phyloP scores from a whole-genome alignment of 2,888 invertebrate genomes.

The Isoperla grammatica region DNA sequence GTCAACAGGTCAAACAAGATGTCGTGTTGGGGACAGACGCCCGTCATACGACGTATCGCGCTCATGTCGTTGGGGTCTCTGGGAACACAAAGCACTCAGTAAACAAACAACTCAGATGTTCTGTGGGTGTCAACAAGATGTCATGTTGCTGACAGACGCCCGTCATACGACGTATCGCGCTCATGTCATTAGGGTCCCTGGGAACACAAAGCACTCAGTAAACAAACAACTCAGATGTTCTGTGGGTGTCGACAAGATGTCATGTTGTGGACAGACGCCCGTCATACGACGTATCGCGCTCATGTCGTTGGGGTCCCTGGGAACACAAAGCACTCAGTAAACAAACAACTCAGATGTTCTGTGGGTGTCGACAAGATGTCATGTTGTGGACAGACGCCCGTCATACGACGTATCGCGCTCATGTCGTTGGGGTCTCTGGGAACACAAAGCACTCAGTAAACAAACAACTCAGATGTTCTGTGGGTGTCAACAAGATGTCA shows the following conservation, averaged over 20 bases:
- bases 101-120: too few species aligned
- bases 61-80: constrained; percentile 71
- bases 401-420: constrained; percentile 72
- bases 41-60: constrained; percentile 73
- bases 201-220: too few species aligned
- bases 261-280: constrained; percentile 83
- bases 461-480: constrained; percentile 79
- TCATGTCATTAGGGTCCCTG: constrained; percentile 69
- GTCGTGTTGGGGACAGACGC: constrained; percentile 83
- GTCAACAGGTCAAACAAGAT: constrained; percentile 74
- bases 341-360: too few species aligned
- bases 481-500: constrained; percentile 72
- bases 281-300: constrained; percentile 72
- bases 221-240: constrained; percentile 82
- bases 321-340: constrained; percentile 27
- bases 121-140: constrained; percentile 67
- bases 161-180: constrained; percentile 71
- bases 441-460: too few species aligned
- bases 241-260: constrained; percentile 70
- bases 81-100: constrained; percentile 30
- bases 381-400: constrained; percentile 83
- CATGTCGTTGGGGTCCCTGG: constrained; percentile 69
- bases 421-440: constrained; percentile 69
- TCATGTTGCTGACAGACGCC: constrained; percentile 87
- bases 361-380: constrained; percentile 71